phyloP scores from a whole-genome alignment of 2,888 invertebrate species.

The Ectemnius cavifrons region DNA sequence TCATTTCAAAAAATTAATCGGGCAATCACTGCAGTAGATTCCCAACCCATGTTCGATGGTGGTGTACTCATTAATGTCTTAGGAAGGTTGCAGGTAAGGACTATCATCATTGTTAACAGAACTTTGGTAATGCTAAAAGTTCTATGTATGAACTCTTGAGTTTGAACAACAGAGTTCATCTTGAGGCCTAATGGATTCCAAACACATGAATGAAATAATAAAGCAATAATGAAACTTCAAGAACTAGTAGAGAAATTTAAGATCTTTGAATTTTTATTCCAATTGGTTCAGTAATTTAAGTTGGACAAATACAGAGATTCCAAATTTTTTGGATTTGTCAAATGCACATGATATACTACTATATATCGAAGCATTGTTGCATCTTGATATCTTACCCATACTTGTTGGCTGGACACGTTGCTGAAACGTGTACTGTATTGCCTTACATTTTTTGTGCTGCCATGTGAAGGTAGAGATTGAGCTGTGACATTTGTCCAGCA shows the following conservation, averaged over 20 bases:
- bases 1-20: conserved; percentile 96
- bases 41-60: conserved; percentile 99
- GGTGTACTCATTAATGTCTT: conserved; percentile 97
- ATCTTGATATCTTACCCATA: conserved; percentile 31
- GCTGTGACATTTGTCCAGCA: conserved; percentile 64
- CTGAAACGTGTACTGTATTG: conserved; percentile 58
- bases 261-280: conserved; percentile 39
- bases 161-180: too few relatives aligned
- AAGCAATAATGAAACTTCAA: too few relatives aligned
- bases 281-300: conserved; percentile 63
- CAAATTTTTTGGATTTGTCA: background rate
- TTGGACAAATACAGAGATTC: background rate
- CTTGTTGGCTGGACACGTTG: conserved; percentile 50
- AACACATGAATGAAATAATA: too few relatives aligned
- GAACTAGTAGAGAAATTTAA: background rate
- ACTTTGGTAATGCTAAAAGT: conserved; percentile 1
- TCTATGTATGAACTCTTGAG: background rate
- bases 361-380: background rate
- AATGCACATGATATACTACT: background rate
- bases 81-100: conserved; percentile 94
- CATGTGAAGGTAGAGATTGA: conserved; percentile 64
- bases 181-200: too few relatives aligned
- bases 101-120: conserved; percentile 32
- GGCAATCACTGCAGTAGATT: conserved; percentile 94
- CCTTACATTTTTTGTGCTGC: conserved; percentile 66